phyloP scores from a whole-genome alignment of 2,113 vertebrate genomes.

The Carollia perspicillata region DNA sequence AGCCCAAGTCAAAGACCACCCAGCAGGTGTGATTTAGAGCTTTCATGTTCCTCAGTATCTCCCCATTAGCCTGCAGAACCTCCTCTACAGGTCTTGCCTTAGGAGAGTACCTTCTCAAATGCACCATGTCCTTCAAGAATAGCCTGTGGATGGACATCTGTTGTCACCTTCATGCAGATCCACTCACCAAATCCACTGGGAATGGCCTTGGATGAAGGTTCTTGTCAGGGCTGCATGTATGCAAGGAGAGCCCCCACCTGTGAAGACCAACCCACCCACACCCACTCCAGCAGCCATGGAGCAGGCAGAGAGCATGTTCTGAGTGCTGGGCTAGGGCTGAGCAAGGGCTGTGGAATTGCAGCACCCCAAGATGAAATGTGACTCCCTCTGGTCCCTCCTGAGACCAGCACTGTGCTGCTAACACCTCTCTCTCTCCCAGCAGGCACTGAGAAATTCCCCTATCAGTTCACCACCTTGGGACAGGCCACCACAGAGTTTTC shows the following conservation, averaged over 20 bases:
- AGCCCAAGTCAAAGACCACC: background rate
- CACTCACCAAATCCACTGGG: background rate
- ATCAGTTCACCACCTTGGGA: slow-evolving; percentile 84
- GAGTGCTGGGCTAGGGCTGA: background rate
- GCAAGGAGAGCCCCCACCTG: background rate
- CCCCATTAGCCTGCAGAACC: background rate
- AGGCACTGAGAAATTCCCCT: slow-evolving; percentile 82
- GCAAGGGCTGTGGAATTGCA: too few relatives aligned
- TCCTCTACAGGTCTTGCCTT: too few relatives aligned
- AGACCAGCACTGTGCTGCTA: slow-evolving; percentile 4
- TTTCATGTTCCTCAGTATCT: background rate
- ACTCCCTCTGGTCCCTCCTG: background rate
- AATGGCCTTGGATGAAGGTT: background rate
- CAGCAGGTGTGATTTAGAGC: background rate
- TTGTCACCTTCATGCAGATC: background rate
- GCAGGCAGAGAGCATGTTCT: background rate
- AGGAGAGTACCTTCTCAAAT: background rate
- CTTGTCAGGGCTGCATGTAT: background rate
- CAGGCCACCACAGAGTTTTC: slow-evolving; percentile 84
- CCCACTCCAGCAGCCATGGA: background rate
- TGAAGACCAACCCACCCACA: background rate
- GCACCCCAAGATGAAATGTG: rapidly evolving
- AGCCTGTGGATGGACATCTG: too few relatives aligned
- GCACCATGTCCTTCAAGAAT: rapidly evolving
- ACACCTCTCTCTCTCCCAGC: slow-evolving; percentile 82